phyloP scores from a whole-genome alignment of 2,797 vertebrate genomes.

The Crax fasciolata region DNA sequence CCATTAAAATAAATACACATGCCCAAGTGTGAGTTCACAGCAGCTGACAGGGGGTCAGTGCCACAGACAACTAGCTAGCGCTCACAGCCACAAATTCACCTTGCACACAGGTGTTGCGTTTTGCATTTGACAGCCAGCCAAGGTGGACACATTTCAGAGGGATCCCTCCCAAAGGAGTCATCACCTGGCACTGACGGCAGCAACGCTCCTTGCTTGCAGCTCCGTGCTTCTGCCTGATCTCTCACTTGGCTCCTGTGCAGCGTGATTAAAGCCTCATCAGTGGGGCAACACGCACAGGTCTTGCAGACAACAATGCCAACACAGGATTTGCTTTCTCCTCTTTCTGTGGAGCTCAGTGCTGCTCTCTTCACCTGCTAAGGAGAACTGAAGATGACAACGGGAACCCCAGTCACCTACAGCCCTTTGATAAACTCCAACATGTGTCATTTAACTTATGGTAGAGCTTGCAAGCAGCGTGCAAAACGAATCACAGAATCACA shows the following conservation, averaged over 20 bases:
- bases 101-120: slow-evolving; percentile 52
- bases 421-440: slow-evolving; percentile 4
- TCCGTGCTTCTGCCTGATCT: neutral
- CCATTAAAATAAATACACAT: neutral
- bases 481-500: neutral
- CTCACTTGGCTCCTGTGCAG: neutral
- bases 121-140: slow-evolving; percentile 38
- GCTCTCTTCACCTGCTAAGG: neutral
- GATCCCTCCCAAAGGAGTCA: slow-evolving; percentile 6
- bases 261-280: neutral
- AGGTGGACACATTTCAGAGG: neutral
- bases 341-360: neutral
- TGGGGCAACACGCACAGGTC: neutral
- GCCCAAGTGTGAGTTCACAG: neutral
- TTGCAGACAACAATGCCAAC: neutral
- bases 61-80: neutral
- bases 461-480: neutral
- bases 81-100: neutral
- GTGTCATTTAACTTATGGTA: neutral
- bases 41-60: neutral
- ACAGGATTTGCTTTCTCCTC: neutral
- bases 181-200: neutral
- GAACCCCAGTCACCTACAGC: neutral
- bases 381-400: neutral
- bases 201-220: neutral